A percentile compares a stretch with the other conserved stretches of the same genome.
These are phyloP conservation scores for Danaus chrysippus DNA, from an alignment of 2,888 invertebrate genomes.

Conservation along the genomic window DNA sequence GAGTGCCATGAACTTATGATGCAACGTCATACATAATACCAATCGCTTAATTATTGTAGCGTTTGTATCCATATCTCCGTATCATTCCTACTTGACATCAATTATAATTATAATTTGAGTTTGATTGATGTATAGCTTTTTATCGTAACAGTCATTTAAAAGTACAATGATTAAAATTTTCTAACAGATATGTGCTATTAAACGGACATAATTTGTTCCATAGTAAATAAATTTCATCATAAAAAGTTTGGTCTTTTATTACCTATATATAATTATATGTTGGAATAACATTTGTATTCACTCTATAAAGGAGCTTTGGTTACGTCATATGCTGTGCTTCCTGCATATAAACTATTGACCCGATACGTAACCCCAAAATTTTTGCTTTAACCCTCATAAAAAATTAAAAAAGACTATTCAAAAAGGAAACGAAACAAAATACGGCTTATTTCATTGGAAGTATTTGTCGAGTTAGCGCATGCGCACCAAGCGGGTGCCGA, in stretches of 20 bases:
- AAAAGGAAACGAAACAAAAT: slow-evolving; percentile 70
- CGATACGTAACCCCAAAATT: slow-evolving; percentile 30
- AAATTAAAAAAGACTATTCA: slow-evolving; percentile 59
- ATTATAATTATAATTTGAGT: slow-evolving; percentile 23
- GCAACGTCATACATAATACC: slow-evolving; percentile 33
- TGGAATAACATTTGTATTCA: not conserved
- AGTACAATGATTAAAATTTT: too few species aligned
- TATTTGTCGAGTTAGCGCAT: slow-evolving; percentile 78
- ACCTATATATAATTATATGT: not conserved
- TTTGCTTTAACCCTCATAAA: slow-evolving; percentile 35
- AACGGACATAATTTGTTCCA: too few species aligned
- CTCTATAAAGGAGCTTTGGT: slow-evolving; percentile 16
- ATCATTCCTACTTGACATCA: slow-evolving; percentile 26
- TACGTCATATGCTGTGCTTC: slow-evolving; percentile 16
- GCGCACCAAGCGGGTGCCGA: slow-evolving; percentile 75
- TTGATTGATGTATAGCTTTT: slow-evolving; percentile 14
- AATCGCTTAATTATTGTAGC: slow-evolving; percentile 34
- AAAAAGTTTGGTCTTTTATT: too few species aligned
- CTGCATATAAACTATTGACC: slow-evolving; percentile 29
- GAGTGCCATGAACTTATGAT: slow-evolving; percentile 37
- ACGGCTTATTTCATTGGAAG: slow-evolving; percentile 75
- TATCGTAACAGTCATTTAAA: not conserved
- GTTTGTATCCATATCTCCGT: slow-evolving; percentile 27
- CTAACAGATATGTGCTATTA: too few species aligned
- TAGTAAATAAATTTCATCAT: too few species aligned